Evolutionary conservation across 1,140 invertebrate genomes (phyloP), one percentile per base, ranked within the genome.

Genomic region (Diorhabda sublineata): DNA sequence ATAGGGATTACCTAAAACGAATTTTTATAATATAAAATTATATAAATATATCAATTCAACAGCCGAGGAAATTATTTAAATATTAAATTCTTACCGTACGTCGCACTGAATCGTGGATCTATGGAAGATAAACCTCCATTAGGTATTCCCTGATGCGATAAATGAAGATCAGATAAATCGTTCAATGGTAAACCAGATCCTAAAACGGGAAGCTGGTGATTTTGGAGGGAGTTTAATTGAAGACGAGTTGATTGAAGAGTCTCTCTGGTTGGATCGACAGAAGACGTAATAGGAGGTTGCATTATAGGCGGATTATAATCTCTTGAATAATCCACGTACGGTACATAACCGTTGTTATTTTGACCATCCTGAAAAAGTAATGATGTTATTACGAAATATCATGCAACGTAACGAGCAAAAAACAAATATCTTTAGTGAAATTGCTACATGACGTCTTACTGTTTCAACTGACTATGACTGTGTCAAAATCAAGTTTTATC

Each of bases 291-390:
- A 11, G 79, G 80, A 9, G 81, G 80, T 70, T 82, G 81, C 73
- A 81, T 76, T 81, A 85, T 75, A 7, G 92, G 91, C 5, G 91
- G 92, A 77, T 90, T 93, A 82, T 95, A 95, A 80, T 95, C 93
- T 64, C 91, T 82, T 7, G 84, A 78, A 78, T 95, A 95, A 78
- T 95, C 93, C 56, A 93, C 91, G 83, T 95, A 95, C 8, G 92
- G 92, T 45, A 94, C 91, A 81, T 95, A 95, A 42, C 93, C 94
- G 74, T 95, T 95, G 81, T 90, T 92, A 79, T 92, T 92, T 77
- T 91, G 90, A 67, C 91, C 90, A 77, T 90, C 87, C 91, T 93
- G 80, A 59, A 75, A 76, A 4, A 69, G 47, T 60, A 26, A 71
- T 52, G 66, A 57, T 26, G 26, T 26, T 26, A 26, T 26, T 26